Evolutionary conservation across 2,888 invertebrate species (phyloP).

Genomic region (Pyrrhia umbra): DNA sequence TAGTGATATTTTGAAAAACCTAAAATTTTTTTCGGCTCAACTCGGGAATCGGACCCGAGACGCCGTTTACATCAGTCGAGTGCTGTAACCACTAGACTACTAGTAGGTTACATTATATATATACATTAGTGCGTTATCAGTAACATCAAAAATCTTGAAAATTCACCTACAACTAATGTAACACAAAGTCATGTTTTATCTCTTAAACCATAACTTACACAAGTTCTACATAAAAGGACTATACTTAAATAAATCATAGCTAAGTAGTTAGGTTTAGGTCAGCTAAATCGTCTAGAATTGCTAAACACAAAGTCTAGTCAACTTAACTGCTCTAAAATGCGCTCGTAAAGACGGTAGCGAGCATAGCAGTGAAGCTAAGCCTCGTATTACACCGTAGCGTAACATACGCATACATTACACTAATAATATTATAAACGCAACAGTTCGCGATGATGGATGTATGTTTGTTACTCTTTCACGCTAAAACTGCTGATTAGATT

Average conservation of each 20-base stretch:
- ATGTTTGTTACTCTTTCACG: no score
- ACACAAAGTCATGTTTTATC: constrained; percentile 16
- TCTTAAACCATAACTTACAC: constrained; percentile 3
- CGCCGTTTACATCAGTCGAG: no score
- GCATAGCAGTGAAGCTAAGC: constrained; percentile 48
- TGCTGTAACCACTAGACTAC: no score
- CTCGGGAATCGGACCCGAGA: no score
- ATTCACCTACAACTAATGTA: not conserved
- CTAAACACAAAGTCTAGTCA: constrained; percentile 66
- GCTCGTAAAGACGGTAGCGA: constrained; percentile 70
- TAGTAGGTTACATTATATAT: no score
- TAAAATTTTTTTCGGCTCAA: no score
- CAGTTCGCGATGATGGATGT: no score
- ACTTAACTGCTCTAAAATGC: constrained; percentile 65
- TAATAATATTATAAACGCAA: no score
- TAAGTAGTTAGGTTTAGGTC: constrained; percentile 60
- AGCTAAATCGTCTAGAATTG: constrained; percentile 65
- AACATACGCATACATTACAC: not conserved
- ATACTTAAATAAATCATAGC: constrained; percentile 71
- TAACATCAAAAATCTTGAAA: no score
- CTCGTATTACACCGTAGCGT: constrained; percentile 65
- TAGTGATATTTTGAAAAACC: no score
- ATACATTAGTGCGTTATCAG: no score
- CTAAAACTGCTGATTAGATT: no score
- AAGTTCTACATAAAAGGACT: constrained; percentile 47